Percentiles rank a stretch among this genome's conserved stretches.
Conservation (phyloP, 1,140 invertebrate species). For the Neodiprion fabricii region DNA sequence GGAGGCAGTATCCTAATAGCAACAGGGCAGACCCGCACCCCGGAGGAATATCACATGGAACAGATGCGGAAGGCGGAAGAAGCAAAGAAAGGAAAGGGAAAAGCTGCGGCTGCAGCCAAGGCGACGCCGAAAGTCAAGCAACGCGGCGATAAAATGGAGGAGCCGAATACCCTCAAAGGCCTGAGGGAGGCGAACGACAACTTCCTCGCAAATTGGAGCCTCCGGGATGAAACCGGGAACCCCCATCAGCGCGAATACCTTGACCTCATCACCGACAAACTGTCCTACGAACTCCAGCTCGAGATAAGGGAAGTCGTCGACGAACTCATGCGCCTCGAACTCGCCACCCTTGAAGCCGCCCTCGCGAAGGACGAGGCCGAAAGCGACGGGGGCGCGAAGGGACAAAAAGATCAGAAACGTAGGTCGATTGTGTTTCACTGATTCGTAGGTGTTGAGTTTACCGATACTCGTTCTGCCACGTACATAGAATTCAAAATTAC, state of each 20-base stretch:
- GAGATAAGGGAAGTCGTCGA: constrained; percentile 64
- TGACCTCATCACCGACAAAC: constrained; percentile 61
- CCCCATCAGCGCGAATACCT: constrained; percentile 56
- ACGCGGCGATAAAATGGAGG: constrained; percentile 21
- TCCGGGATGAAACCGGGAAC: constrained; percentile 53
- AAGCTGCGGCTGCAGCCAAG: constrained; percentile 32
- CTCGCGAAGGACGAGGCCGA: constrained; percentile 51
- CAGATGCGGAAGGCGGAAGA: constrained; percentile 30
- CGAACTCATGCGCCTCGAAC: constrained; percentile 65
- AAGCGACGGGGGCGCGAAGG: constrained; percentile 3
- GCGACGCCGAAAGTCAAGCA: constrained; percentile 31
- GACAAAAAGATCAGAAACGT: constrained; percentile 41
- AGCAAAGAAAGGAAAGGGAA: constrained; percentile 36
- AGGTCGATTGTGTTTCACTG: background rate
- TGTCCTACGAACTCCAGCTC: constrained; percentile 63
- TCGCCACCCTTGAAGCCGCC: constrained; percentile 61
- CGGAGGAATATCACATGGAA: constrained; percentile 59
- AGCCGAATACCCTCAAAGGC: constrained; percentile 43
- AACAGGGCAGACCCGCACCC: constrained; percentile 61
- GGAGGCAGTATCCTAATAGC: constrained; percentile 64
- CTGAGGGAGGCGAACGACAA: constrained; percentile 52
- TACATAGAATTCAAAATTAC: too few relatives aligned
- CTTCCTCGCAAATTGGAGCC: constrained; percentile 59
- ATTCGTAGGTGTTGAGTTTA: too few relatives aligned
- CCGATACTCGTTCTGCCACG: too few relatives aligned